Evolutionary conservation across 2,797 vertebrate species (phyloP), one percentile per base, ranked within the genome.

Genomic region (Schizopygopsis malacanthus): DNA sequence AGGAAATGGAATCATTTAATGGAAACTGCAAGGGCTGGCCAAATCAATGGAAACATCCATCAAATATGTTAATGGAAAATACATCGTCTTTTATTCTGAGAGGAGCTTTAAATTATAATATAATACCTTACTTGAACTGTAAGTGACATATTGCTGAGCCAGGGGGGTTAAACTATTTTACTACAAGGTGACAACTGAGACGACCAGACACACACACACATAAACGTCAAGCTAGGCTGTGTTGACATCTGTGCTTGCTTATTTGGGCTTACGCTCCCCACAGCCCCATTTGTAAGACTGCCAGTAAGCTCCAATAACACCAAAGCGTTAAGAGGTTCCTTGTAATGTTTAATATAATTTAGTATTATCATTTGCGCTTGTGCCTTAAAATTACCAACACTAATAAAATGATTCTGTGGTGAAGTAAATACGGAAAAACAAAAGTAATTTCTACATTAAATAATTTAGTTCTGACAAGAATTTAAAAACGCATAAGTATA

Each of bases 101-200:
- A 18, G 70, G 10, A 47, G 41, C 20, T 61, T 22, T 33, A 61
- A 83, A 47, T 6, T 12, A 63, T 8, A 47, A 28, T 72, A 25
- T 61, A 45, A 18, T 43, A 39, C 15, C 37, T 25, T 82, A 12
- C 22, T 47, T 65, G 16, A 79, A 47, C 41, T 47, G 54, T 63
- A 33, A 11, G 18, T 65, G 10, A 79, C 47, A 20, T 80, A 47
- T 45, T 47, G 11, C 41, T 5, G 9, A 56, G 52, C 10, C 15
- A 22, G 37, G 22, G 22, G 59, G 16, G 39, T 70, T 28, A 41
- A 72, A 72, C 69, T 47, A 12, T 82, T 82, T 61, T 73, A 54
- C 81, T 79, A 86, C 71, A 37, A 79, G 63, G 54, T 81, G 72
- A 80, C 39, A 82, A 6, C 22, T 80, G 71, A 86, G 52, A 22